A percentile compares a stretch with the other conserved stretches of the same genome.
These are phyloP conservation scores for Epizoanthus ramosus DNA, from an alignment of 92 coral and sea anemone species.

Conservation along the genomic window DNA sequence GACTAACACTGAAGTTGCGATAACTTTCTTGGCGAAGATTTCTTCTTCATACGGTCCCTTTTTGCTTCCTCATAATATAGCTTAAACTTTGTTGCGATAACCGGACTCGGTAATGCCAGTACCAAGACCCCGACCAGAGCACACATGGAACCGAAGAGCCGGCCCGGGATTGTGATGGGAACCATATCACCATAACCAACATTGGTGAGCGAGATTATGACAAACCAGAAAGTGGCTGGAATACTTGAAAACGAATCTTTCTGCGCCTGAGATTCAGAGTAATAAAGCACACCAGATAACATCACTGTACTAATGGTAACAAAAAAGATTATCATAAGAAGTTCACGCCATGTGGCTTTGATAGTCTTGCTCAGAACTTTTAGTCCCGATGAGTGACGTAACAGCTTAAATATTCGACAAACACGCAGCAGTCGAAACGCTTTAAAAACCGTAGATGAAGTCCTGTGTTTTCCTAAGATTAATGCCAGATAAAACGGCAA, in stretches of 20 bases:
- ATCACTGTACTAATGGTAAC: constrained; percentile 73
- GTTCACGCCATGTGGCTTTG: constrained; percentile 81
- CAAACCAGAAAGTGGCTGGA: constrained; percentile 95
- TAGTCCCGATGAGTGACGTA: constrained; percentile 86
- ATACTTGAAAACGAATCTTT: constrained; percentile 73
- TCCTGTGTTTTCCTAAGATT: constrained; percentile 22
- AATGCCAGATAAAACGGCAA: constrained; percentile 69
- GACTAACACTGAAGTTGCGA: too few relatives aligned
- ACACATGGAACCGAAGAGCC: constrained; percentile 75
- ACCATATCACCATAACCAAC: constrained; percentile 98
- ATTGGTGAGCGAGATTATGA: constrained; percentile 86
- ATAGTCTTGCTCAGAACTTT: constrained; percentile 82
- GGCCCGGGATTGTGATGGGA: constrained; percentile 80
- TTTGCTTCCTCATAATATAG: constrained; percentile 73
- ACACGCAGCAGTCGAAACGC: constrained; percentile 72
- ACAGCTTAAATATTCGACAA: constrained; percentile 76
- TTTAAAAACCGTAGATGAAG: constrained; percentile 36
- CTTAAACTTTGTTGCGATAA: constrained; percentile 82
- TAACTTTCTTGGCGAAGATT: not conserved
- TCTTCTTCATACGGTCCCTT: not conserved
- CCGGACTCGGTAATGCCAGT: constrained; percentile 82
- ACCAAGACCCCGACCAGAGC: constrained; percentile 83
- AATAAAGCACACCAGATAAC: constrained; percentile 77
- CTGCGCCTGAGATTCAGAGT: constrained; percentile 77
- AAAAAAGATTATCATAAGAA: constrained; percentile 81